Base-by-base conservation (phyloP, 2,797 vertebrate species). In the Taenioides sp. region DNA sequence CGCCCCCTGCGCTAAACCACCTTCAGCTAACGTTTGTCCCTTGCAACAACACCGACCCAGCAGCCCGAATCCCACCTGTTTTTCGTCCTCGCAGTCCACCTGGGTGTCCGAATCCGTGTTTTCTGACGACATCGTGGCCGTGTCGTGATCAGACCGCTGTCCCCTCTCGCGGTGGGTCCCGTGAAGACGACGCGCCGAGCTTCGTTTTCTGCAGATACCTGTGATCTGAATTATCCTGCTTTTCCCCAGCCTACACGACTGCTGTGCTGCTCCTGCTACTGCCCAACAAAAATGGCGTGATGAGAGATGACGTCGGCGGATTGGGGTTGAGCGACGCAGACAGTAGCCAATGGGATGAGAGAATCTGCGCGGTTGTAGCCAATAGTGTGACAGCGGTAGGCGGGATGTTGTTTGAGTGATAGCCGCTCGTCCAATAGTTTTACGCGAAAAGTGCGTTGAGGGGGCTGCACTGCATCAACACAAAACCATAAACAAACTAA, bases 251-350 rank as follows among this genome's bases (percentile, higher is more conserved):
- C 70, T 80, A 85, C 89, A 84, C 86, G 87, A 88, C 87, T 89
- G 86, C 28, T 37, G 60, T 58, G 54, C 87, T 90, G 86, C 31
- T 62, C 20, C 31, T 62, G 59, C 59, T 31, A 18, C 87, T 89
- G 83, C 88, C 89, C 86, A 84, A 87, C 88, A 91, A 93, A 94
- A 90, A 94, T 93, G 93, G 93, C 93, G 92, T 89, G 83, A 79
- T 79, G 72, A 80, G 55, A 65, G 84, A 84, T 91, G 92, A 94
- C 93, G 67, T 92, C 88, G 90, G 72, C 58, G 11, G 61, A 20
- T 28, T 64, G 65, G 75, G 47, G 57, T 9, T 77, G 71, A 88
- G 6, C 25, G 80, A 81, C 91, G 80, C 25, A 34, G 88, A 89
- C 87, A 87, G 86, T 90, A 89, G 54, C 91, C 90, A 92, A 91